These are phyloP conservation scores for Rallus limicola DNA, from an alignment of 2,113 vertebrate genomes.

Conservation along the genomic window DNA sequence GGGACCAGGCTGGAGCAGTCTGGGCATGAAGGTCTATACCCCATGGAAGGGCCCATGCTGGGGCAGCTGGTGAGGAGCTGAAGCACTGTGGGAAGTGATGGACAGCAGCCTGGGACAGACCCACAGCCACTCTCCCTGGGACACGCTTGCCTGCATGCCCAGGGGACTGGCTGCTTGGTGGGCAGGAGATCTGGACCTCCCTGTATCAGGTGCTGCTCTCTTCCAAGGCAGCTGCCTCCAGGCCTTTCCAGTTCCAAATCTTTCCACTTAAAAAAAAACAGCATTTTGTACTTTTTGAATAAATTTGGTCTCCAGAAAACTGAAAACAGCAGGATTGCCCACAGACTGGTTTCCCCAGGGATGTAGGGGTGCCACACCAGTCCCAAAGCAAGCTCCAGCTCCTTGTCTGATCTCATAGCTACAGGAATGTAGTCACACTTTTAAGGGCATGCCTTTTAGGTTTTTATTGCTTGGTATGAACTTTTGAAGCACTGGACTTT, in stretches of 20 bases:
- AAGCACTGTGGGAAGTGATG: too few species aligned
- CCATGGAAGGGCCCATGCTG: too few species aligned
- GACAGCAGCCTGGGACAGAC: too few species aligned
- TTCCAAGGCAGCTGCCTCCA: neutral
- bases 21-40: too few species aligned
- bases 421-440: neutral
- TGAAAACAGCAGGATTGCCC: neutral
- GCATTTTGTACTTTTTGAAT: neutral
- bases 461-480: neutral
- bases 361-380: fast-evolving
- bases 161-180: too few species aligned
- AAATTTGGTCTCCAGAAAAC: neutral
- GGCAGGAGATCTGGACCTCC: neutral
- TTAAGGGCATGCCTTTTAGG: neutral
- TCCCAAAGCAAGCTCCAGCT: neutral
- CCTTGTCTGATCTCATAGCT: neutral
- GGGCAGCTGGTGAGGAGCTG: too few species aligned
- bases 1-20: too few species aligned
- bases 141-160: too few species aligned
- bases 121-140: too few species aligned
- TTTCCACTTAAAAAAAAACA: neutral
- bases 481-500: neutral
- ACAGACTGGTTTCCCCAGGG: neutral
- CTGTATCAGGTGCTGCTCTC: neutral
- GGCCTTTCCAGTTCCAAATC: neutral